A percentile compares a stretch with the other conserved stretches of the same genome.
Conservation (phyloP, 2,113 vertebrate genomes). For the Opisthocomus hoazin region DNA sequence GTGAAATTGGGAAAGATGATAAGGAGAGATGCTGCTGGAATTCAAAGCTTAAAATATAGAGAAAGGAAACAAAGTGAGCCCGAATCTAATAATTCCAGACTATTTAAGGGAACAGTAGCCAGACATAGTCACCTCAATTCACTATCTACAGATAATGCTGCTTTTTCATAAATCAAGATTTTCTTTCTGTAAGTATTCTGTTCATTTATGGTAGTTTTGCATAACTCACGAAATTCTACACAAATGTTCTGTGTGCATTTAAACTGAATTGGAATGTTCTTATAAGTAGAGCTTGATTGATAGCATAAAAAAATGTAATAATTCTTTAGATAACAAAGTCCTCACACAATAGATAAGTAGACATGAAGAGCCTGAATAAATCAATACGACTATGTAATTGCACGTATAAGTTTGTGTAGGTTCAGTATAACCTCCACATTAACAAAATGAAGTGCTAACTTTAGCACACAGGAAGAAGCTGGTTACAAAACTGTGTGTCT, state of each 20-base stretch:
- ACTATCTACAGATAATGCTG: background rate
- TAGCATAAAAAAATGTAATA: background rate
- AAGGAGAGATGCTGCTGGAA: background rate
- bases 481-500: background rate
- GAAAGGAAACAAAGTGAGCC: background rate
- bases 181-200: background rate
- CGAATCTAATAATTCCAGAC: background rate
- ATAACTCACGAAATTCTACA: background rate
- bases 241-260: background rate
- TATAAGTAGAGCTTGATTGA: background rate
- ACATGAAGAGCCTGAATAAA: background rate
- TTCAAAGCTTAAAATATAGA: background rate
- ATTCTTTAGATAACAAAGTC: background rate
- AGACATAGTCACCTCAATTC: background rate
- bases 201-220: background rate
- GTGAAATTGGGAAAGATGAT: background rate
- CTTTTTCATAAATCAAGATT: background rate
- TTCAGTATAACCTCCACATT: background rate
- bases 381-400: background rate
- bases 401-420: rapidly evolving
- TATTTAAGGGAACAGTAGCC: background rate
- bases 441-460: background rate
- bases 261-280: background rate
- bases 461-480: background rate
- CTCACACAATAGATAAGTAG: background rate